phyloP scores from a whole-genome alignment of 2,797 vertebrate genomes.

The Manis crassicaudata region DNA sequence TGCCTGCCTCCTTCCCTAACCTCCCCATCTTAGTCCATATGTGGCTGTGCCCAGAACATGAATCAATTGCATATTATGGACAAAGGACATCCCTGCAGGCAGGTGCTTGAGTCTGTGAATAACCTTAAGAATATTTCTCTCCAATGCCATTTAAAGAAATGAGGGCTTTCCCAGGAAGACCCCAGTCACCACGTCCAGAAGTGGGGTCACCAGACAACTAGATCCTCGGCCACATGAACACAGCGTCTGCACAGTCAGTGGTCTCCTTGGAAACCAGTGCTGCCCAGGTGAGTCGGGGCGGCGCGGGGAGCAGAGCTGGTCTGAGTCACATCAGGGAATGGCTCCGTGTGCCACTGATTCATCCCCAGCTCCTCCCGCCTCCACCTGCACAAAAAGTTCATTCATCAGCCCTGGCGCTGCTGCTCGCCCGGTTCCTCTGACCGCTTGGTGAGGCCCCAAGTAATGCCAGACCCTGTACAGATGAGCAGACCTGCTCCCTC shows the following conservation, averaged over 20 bases:
- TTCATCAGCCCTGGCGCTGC: background rate
- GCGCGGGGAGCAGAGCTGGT: background rate
- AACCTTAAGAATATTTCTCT: background rate
- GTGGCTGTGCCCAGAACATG: background rate
- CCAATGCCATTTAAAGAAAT: background rate
- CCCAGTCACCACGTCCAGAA: background rate
- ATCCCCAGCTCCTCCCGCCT: background rate
- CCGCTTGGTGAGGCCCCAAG: background rate
- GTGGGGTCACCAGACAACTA: background rate
- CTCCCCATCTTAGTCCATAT: background rate
- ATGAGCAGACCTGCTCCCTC: background rate
- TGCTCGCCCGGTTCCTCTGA: background rate
- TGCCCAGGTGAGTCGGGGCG: background rate
- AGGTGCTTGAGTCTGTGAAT: background rate
- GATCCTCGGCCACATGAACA: background rate
- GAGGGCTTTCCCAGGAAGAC: background rate
- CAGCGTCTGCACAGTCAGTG: background rate
- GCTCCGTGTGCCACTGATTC: background rate
- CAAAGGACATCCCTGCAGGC: background rate
- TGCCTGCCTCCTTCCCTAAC: background rate
- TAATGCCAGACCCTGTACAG: background rate
- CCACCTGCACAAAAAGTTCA: background rate
- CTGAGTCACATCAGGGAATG: background rate
- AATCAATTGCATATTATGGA: background rate
- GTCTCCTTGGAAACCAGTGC: conserved; percentile 56